Conservation (phyloP, 2,113 vertebrate species). For the Scalopus aquaticus region DNA sequence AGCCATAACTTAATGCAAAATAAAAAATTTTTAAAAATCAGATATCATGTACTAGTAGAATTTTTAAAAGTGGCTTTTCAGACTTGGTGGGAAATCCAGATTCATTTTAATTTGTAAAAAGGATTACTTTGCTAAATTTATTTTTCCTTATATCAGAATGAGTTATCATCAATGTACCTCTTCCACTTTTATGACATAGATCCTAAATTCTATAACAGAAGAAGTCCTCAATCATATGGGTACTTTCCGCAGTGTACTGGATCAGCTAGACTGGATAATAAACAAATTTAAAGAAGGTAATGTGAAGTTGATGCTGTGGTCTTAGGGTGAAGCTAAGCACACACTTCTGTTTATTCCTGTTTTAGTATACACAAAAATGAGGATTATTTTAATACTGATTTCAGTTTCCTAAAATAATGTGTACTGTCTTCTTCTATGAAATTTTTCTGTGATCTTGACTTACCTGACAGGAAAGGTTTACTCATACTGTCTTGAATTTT, state of each 20-base stretch:
- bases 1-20: background rate
- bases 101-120: slow-evolving; percentile 42
- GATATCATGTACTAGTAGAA: background rate
- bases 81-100: background rate
- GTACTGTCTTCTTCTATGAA: background rate
- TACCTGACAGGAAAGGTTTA: background rate
- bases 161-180: slow-evolving; percentile 39
- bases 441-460: background rate
- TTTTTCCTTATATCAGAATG: slow-evolving; percentile 56
- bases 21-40: background rate
- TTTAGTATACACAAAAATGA: background rate
- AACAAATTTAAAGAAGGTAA: slow-evolving; percentile 92
- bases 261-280: slow-evolving; percentile 93
- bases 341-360: background rate
- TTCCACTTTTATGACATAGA: slow-evolving; percentile 83
- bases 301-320: background rate
- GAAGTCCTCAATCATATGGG: slow-evolving; percentile 91
- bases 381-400: slow-evolving; percentile 26
- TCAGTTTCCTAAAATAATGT: slow-evolving; percentile 30
- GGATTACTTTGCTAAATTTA: slow-evolving; percentile 1
- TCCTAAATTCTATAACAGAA: slow-evolving; percentile 93
- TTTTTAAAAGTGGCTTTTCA: slow-evolving; percentile 38
- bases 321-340: background rate
- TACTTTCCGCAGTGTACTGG: slow-evolving; percentile 90
- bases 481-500: background rate